Percentiles rank a stretch among this genome's conserved stretches.
These are phyloP conservation scores for Cyphomyrus plagiostoma DNA, from an alignment of 2,113 vertebrate genomes.

Conservation along the genomic window DNA sequence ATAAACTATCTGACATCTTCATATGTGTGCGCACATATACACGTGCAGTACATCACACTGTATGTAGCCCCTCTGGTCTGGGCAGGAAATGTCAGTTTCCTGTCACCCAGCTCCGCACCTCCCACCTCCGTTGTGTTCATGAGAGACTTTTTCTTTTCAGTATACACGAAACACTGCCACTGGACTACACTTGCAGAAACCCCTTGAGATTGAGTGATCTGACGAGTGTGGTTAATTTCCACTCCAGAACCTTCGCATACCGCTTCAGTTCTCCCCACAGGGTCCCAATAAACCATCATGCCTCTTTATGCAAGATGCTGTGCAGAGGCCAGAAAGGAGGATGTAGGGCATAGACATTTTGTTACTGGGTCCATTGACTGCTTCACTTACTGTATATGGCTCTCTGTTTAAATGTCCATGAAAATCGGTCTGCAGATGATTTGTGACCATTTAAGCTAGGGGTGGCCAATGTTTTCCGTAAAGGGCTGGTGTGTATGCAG, in stretches of 20 bases:
- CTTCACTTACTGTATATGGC: neutral
- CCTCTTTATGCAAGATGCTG: neutral
- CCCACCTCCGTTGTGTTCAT: neutral
- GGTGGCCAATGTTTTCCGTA: too few species aligned
- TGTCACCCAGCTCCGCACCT: neutral
- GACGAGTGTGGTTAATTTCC: neutral
- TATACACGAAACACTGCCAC: neutral
- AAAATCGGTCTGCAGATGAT: neutral
- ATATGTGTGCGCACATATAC: neutral
- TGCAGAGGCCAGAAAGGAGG: neutral
- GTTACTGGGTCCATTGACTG: neutral
- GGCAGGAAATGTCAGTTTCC: slow-evolving; percentile 3
- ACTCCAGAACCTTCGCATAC: neutral
- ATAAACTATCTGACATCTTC: neutral
- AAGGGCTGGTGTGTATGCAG: too few species aligned
- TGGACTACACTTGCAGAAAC: neutral
- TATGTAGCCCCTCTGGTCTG: neutral
- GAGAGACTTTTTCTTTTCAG: neutral
- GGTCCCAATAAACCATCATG: neutral
- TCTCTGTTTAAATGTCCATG: neutral
- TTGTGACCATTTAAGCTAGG: neutral
- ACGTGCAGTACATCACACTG: neutral
- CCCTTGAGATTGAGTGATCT: neutral
- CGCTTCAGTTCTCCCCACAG: neutral
- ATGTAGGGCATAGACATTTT: neutral